Base-by-base conservation (phyloP, 2,113 vertebrate genomes). In the Machaerirhynchus nigripectus region DNA sequence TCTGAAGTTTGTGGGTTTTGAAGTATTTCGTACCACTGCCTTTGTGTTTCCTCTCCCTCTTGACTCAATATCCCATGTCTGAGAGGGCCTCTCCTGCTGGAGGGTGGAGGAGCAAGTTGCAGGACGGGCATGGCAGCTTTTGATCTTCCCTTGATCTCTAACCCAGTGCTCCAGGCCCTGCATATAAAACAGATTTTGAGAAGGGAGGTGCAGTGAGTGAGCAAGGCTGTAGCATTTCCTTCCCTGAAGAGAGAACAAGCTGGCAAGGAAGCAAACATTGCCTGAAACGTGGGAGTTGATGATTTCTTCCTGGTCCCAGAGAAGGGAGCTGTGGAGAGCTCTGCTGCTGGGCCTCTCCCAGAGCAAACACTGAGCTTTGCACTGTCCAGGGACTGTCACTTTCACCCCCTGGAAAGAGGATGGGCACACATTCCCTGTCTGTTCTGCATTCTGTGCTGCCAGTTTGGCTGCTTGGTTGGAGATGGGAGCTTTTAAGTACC, bases 141-240 rank as follows among this genome's bases (percentile, higher is more conserved):
- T 94, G 93, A 94, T 95, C 88, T 84, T 95, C 80, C 87, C 90
- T 69, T 90, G 82, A 81, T 96, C 96, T 97, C 95, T 95, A 69
- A 92, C 84, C 95, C 56, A 92, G 79, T 93, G 77, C 87, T 84
- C 92, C 61, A 67, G 78, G 91, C 73, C 27, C n/a, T 95, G 53
- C 53, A n/a, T 87, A 53, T 65, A 55, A 88, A 94, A 57, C 1
- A 74, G 39, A 16, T 57, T 47, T 50, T 35, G 78, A 55, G 68
- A 53, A 75, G 42, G 84, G 82, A 93, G 73, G 69, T 86, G 80
- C 69, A 65, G 39, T 89, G 75, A 90, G 57, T 82, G 69, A 96
- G 86, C 80, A 60, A 24, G 68, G 86, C 87, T 60, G 59, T 7
- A 82, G 57, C 69, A 27, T 85, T 84, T 94, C 83, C 79, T 83